These are phyloP conservation scores for Semotilus atromaculatus DNA, from an alignment of 2,797 vertebrate species.

Conservation along the genomic window DNA sequence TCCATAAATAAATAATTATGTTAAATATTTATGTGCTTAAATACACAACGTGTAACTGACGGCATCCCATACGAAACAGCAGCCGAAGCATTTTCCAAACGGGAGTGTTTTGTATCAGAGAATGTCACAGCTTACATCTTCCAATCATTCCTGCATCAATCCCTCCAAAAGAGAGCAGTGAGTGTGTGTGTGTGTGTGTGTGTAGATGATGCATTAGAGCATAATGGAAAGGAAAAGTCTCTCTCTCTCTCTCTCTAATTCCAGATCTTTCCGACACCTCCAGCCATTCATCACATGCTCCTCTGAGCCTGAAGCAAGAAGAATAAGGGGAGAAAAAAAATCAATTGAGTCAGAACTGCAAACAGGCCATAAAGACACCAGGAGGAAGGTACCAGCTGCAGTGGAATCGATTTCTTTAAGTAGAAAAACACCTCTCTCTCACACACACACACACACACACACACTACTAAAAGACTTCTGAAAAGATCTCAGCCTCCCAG, in stretches of 20 bases:
- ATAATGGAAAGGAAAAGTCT: slow-evolving; percentile 25
- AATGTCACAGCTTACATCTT: background rate
- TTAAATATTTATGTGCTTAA: too few relatives aligned
- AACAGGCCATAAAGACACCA: slow-evolving; percentile 12
- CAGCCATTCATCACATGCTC: slow-evolving; percentile 65
- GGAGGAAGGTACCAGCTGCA: slow-evolving; percentile 15
- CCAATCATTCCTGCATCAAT: slow-evolving; percentile 4
- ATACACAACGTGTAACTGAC: background rate
- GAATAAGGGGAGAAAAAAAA: background rate
- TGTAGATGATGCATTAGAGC: slow-evolving; percentile 15
- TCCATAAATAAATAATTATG: background rate
- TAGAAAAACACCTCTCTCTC: background rate
- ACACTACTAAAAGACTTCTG: background rate
- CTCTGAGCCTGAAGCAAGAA: background rate
- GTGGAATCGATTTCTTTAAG: slow-evolving; percentile 20
- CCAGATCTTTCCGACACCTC: slow-evolving; percentile 72
- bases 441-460: background rate
- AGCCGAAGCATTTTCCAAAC: background rate
- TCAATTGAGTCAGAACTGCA: slow-evolving; percentile 34
- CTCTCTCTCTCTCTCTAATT: slow-evolving; percentile 55
- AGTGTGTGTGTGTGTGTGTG: slow-evolving; percentile 42
- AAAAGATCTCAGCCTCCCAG: background rate
- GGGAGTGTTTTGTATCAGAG: background rate
- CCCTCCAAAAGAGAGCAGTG: background rate
- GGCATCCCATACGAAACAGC: background rate